These are phyloP conservation scores for Eustalomyia histrio DNA, from an alignment of 2,888 invertebrate genomes.

Conservation along the genomic window DNA sequence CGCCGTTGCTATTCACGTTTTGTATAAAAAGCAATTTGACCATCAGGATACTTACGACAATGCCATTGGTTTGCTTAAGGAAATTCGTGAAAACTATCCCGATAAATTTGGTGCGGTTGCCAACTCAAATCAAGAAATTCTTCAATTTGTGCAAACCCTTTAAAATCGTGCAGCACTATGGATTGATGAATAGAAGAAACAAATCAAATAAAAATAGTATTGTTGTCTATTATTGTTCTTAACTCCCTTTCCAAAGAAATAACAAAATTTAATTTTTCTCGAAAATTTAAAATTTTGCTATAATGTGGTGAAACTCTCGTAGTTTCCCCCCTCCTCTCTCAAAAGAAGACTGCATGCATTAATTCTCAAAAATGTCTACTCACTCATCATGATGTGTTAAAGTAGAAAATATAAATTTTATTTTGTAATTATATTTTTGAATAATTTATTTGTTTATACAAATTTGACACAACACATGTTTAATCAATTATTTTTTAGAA, in stretches of 20 bases:
- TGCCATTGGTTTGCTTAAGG: constrained; percentile 81
- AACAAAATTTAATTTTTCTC: background rate
- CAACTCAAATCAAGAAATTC: constrained; percentile 74
- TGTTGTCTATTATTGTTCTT: background rate
- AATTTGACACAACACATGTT: constrained; percentile 47
- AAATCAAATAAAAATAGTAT: constrained; percentile 5
- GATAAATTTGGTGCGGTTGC: constrained; percentile 81
- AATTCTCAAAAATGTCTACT: background rate
- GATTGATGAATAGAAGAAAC: background rate
- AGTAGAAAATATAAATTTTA: constrained; percentile 1
- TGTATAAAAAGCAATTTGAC: constrained; percentile 82
- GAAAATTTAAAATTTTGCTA: background rate
- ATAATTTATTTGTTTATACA: constrained; percentile 9
- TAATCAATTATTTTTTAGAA: constrained; percentile 4
- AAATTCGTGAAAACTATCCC: constrained; percentile 81
- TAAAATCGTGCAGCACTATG: constrained; percentile 61
- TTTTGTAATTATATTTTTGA: constrained; percentile 27
- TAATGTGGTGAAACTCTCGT: too few relatives aligned
- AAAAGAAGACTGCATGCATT: constrained; percentile 54
- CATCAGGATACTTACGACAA: constrained; percentile 70
- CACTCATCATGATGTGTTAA: background rate
- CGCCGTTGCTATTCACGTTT: constrained; percentile 81
- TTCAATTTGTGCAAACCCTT: constrained; percentile 73
- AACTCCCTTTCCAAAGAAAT: constrained; percentile 17
- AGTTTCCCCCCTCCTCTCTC: background rate